Percentiles rank a stretch among this genome's conserved stretches.
These are phyloP conservation scores for Nycticryphes semicollaris DNA, from an alignment of 2,113 vertebrate genomes.

Conservation along the genomic window DNA sequence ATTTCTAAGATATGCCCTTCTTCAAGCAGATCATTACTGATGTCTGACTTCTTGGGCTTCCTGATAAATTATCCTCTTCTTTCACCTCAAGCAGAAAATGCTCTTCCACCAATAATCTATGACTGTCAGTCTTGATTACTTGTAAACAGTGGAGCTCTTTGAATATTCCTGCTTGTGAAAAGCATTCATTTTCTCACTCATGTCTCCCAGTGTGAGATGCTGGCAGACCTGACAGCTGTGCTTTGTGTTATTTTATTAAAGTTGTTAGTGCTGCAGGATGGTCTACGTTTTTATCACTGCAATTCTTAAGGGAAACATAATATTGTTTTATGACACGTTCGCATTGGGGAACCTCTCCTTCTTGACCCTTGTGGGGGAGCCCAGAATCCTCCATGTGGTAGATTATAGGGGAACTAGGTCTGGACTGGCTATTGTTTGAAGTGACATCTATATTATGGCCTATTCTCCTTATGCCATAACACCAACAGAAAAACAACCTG, in stretches of 20 bases:
- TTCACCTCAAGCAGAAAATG: conserved; percentile 73
- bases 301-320: conserved; percentile 37
- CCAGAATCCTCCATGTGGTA: background rate
- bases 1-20: conserved; percentile 54
- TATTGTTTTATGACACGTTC: conserved; percentile 45
- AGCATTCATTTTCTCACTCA: conserved; percentile 52
- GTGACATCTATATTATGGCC: background rate
- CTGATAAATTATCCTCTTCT: conserved; percentile 67
- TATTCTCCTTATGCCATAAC: background rate
- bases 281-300: conserved; percentile 25
- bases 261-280: conserved; percentile 25
- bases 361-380: background rate
- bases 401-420: background rate
- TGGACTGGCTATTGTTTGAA: background rate
- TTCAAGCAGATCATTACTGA: conserved; percentile 55
- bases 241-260: conserved; percentile 63
- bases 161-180: conserved; percentile 65
- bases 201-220: conserved; percentile 27
- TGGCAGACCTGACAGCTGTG: conserved; percentile 55
- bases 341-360: background rate
- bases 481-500: background rate
- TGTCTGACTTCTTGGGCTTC: conserved; percentile 47
- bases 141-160: conserved; percentile 63
- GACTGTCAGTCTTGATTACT: conserved; percentile 73
- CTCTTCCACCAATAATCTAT: conserved; percentile 65